Evolutionary conservation across 2,888 invertebrate species (phyloP).

Genomic region (Vesta saturnalis): DNA sequence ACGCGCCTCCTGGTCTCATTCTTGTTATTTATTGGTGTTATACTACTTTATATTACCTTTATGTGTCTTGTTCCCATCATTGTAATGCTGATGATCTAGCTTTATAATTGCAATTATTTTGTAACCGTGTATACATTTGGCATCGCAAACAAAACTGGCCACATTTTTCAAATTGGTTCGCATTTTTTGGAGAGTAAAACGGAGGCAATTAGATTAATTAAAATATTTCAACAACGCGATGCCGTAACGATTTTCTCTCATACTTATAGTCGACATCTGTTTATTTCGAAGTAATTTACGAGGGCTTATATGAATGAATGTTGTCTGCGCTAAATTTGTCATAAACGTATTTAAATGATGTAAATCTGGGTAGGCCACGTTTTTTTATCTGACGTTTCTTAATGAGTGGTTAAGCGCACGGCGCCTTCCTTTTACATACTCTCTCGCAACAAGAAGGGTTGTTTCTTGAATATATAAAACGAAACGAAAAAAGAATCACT

Average conservation of each 20-base stretch:
- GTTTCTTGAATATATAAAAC: too few species aligned
- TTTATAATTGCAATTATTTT: slow-evolving; percentile 29
- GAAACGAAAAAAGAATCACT: slow-evolving; percentile 3
- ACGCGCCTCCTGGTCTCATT: slow-evolving; percentile 55
- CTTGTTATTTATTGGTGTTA: slow-evolving; percentile 51
- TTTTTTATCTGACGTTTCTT: slow-evolving; percentile 36
- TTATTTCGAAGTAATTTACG: slow-evolving; percentile 43
- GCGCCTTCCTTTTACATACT: slow-evolving; percentile 35
- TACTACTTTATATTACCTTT: slow-evolving; percentile 54
- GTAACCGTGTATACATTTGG: too few species aligned
- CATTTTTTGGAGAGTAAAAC: background rate
- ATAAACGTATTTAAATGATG: slow-evolving; percentile 51
- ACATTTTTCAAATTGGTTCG: too few species aligned
- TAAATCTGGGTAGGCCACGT: slow-evolving; percentile 40
- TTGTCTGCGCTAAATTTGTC: slow-evolving; percentile 54
- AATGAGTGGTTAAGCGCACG: slow-evolving; percentile 38
- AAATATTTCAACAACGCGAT: slow-evolving; percentile 38
- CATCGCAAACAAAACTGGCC: too few species aligned
- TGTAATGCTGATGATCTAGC: slow-evolving; percentile 41
- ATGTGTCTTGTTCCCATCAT: slow-evolving; percentile 56
- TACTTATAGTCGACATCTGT: slow-evolving; percentile 10
- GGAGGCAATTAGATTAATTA: slow-evolving; percentile 38
- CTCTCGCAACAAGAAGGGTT: slow-evolving; percentile 33
- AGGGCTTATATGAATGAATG: slow-evolving; percentile 48
- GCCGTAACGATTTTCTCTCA: slow-evolving; percentile 26